Evolutionary conservation across 2,113 vertebrate species (phyloP).

Genomic region (Oplegnathus fasciatus): DNA sequence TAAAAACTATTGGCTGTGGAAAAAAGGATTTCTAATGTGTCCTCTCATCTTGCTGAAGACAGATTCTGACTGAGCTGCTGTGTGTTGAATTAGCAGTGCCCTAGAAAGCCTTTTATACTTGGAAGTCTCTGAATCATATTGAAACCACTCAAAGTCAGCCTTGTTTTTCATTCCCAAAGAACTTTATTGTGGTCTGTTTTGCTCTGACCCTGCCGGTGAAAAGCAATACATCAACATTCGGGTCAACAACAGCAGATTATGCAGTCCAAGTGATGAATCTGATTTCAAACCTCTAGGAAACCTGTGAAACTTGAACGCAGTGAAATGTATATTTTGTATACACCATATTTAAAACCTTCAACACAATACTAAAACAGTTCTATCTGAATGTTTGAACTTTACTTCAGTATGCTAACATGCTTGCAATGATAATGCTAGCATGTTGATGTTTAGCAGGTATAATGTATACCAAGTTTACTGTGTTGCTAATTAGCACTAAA

Average conservation of each 20-base stretch:
- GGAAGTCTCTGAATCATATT: neutral
- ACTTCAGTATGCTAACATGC: too few species aligned
- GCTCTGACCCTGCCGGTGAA: neutral
- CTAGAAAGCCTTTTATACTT: neutral
- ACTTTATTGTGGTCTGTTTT: neutral
- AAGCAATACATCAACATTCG: neutral
- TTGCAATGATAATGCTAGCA: too few species aligned
- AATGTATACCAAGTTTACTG: too few species aligned
- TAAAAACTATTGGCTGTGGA: constrained; percentile 20
- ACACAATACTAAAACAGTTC: neutral
- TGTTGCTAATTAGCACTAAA: too few species aligned
- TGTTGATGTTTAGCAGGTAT: too few species aligned
- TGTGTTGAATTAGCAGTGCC: constrained; percentile 31
- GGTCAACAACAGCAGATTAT: neutral
- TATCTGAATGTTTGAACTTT: neutral
- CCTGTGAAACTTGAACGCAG: neutral
- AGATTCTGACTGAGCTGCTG: neutral
- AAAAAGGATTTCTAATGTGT: constrained; percentile 19
- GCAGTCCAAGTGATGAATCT: neutral
- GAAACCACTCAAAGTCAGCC: neutral
- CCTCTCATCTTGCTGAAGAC: constrained; percentile 16
- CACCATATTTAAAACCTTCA: neutral
- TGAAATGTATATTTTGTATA: neutral
- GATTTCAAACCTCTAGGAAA: neutral
- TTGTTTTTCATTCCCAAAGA: neutral